These are phyloP conservation scores for Pituophis catenifer DNA, from an alignment of 2,113 vertebrate species.

Conservation along the genomic window DNA sequence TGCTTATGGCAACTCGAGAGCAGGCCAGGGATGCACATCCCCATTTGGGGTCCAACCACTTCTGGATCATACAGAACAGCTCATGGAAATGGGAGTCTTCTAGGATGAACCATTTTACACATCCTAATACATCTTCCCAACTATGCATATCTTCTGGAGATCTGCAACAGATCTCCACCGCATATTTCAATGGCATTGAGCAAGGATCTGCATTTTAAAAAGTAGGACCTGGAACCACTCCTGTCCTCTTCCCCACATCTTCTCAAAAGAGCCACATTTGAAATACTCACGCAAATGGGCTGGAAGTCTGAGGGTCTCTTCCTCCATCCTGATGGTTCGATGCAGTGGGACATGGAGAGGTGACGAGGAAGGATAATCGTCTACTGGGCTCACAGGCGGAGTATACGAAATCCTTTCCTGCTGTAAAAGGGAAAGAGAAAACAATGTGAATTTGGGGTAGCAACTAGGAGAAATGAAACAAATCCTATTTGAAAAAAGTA, in stretches of 20 bases:
- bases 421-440: slow-evolving; percentile 71
- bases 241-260: neutral
- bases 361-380: slow-evolving; percentile 84
- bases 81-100: neutral
- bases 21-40: too few relatives aligned
- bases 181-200: neutral
- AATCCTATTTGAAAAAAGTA: neutral
- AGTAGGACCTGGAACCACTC: neutral
- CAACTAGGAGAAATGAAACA: slow-evolving; percentile 32
- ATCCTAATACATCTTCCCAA: neutral
- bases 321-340: slow-evolving; percentile 90
- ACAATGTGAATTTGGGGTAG: slow-evolving; percentile 51
- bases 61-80: neutral
- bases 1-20: too few relatives aligned
- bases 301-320: slow-evolving; percentile 87
- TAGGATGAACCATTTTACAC: neutral
- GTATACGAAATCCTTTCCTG: slow-evolving; percentile 94
- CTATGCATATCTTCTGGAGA: neutral
- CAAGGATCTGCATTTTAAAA: neutral
- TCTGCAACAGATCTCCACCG: neutral
- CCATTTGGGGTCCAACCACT: neutral
- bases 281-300: slow-evolving; percentile 92
- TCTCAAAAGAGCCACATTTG: neutral
- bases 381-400: slow-evolving; percentile 89
- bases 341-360: slow-evolving; percentile 90